These are phyloP conservation scores for Phenganax stokvisi DNA, from an alignment of 92 coral and sea anemone species.

Conservation along the genomic window DNA sequence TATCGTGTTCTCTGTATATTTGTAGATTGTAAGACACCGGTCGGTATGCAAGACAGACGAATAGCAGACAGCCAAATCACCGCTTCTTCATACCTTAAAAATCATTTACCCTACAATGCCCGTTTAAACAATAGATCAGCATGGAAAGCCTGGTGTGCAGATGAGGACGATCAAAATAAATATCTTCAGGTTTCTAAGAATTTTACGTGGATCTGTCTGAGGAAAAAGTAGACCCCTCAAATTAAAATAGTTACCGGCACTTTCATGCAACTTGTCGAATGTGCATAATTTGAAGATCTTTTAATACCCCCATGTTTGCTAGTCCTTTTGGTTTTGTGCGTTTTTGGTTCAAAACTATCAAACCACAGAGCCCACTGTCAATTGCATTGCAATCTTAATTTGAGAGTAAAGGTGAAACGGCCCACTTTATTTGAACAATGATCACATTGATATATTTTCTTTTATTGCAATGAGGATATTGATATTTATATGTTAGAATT, in stretches of 20 bases:
- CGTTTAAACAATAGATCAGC: conserved; percentile 58
- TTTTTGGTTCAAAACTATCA: no score
- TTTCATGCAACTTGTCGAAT: neutral
- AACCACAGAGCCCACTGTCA: no score
- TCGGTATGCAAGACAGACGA: conserved; percentile 68
- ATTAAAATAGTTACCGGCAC: neutral
- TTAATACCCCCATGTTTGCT: neutral
- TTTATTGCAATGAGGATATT: neutral
- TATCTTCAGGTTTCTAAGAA: conserved; percentile 60
- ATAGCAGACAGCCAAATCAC: conserved; percentile 61
- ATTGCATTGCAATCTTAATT: no score
- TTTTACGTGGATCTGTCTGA: neutral
- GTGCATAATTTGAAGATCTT: neutral
- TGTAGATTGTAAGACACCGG: conserved; percentile 73
- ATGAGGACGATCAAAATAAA: conserved; percentile 48
- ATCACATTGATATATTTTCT: no score
- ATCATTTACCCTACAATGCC: conserved; percentile 56
- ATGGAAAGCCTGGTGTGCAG: conserved; percentile 94
- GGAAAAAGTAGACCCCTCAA: neutral
- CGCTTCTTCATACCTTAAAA: conserved; percentile 64
- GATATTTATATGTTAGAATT: neutral
- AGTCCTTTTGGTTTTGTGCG: neutral
- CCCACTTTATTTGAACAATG: no score
- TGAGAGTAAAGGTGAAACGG: no score
- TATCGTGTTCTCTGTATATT: conserved; percentile 31